phyloP scores from a whole-genome alignment of 2,113 vertebrate genomes.

The Muscicapa adusta region DNA sequence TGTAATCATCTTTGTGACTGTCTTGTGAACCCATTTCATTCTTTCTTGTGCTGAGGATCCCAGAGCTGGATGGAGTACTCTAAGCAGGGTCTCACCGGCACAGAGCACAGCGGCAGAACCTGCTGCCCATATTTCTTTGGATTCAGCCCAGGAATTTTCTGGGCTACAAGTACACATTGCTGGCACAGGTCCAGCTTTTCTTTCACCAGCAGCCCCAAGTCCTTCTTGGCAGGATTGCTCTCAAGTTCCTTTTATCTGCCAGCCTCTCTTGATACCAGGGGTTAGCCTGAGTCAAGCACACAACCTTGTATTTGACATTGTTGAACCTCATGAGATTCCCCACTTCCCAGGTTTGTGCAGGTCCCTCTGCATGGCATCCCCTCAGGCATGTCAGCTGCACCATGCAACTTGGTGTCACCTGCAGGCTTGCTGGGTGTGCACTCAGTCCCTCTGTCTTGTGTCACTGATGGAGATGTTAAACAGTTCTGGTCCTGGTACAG shows the following conservation, averaged over 20 bases:
- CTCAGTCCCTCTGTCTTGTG: background rate
- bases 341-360: background rate
- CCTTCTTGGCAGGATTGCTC: background rate
- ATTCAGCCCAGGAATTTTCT: background rate
- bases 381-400: background rate
- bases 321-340: background rate
- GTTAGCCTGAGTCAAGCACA: background rate
- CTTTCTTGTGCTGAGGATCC: background rate
- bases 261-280: background rate
- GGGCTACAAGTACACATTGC: background rate
- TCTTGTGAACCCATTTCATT: background rate
- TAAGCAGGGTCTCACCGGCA: background rate
- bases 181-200: background rate
- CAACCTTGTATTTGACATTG: background rate
- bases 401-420: background rate
- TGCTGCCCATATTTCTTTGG: background rate
- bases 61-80: background rate
- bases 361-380: background rate
- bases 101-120: background rate
- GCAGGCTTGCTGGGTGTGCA: accelerated
- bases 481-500: background rate
- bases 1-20: background rate
- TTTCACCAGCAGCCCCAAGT: background rate
- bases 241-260: background rate
- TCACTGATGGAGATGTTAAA: background rate